Percentiles rank a stretch among this genome's conserved stretches.
These are phyloP conservation scores for Listronotus oregonensis DNA, from an alignment of 1,140 invertebrate species.

Conservation along the genomic window DNA sequence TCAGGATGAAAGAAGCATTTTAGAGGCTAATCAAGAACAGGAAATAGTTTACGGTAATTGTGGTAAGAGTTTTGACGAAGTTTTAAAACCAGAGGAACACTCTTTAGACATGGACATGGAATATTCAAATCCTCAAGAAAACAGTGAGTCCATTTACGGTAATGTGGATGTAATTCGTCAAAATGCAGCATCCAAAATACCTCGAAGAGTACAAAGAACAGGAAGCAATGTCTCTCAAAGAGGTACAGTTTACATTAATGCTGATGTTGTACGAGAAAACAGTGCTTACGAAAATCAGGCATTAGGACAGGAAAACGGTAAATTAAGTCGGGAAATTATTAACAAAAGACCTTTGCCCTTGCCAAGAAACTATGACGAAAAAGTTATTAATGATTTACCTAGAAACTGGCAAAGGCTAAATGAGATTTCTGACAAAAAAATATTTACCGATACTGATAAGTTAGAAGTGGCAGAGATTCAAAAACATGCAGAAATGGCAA, in stretches of 20 bases:
- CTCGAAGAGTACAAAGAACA: not conserved
- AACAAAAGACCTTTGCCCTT: slow-evolving; percentile 21
- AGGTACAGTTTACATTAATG: slow-evolving; percentile 11
- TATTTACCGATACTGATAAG: slow-evolving; percentile 3
- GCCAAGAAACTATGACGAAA: slow-evolving; percentile 25
- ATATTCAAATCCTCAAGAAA: not conserved
- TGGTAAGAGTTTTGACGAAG: not conserved
- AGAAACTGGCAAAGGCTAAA: slow-evolving; percentile 23
- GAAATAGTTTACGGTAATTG: not conserved
- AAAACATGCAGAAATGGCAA: slow-evolving; percentile 18
- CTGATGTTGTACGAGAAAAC: slow-evolving; percentile 1
- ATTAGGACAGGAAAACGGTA: not conserved
- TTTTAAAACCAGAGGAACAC: not conserved
- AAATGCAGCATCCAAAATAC: not conserved
- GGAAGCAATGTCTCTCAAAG: slow-evolving; percentile 1
- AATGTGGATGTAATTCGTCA: slow-evolving; percentile 1
- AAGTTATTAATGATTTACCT: slow-evolving; percentile 17
- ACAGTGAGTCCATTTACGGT: not conserved
- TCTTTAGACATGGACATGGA: not conserved
- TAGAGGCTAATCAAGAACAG: not conserved
- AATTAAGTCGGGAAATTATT: not conserved
- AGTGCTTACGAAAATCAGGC: not conserved
- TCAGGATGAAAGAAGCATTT: slow-evolving; percentile 2
- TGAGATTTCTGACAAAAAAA: slow-evolving; percentile 5
- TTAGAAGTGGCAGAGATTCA: slow-evolving; percentile 9